Conservation (phyloP, 2,113 vertebrate species). For the Murina feae region DNA sequence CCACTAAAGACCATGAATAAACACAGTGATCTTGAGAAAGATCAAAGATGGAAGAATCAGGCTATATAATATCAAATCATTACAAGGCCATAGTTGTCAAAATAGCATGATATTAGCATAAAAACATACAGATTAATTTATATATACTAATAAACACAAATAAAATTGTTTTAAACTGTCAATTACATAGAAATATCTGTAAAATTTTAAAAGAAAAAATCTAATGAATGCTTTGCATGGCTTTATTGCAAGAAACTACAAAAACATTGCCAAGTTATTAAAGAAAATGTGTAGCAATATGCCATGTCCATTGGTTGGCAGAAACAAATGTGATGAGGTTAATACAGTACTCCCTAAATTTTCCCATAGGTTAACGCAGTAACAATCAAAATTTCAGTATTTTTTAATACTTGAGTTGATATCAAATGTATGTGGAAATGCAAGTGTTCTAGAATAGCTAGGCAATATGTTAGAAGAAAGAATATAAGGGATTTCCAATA, state of each 20-base stretch:
- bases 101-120: too few species aligned
- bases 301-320: not conserved
- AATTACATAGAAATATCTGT: not conserved
- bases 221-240: not conserved
- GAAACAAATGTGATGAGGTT: not conserved
- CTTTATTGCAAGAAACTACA: not conserved
- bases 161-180: too few species aligned
- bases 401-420: not conserved
- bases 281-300: not conserved
- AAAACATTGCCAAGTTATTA: not conserved
- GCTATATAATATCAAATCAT: too few species aligned
- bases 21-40: too few species aligned
- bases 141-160: too few species aligned
- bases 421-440: not conserved
- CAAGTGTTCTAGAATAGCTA: not conserved
- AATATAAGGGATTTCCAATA: not conserved
- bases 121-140: too few species aligned
- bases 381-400: not conserved
- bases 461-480: not conserved
- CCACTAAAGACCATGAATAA: too few species aligned
- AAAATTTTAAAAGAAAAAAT: not conserved
- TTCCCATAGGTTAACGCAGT: not conserved
- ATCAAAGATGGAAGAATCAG: too few species aligned
- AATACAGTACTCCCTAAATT: not conserved
- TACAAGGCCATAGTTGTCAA: too few species aligned